These are phyloP conservation scores for Schizothorax lantsangensis DNA, from an alignment of 2,797 vertebrate genomes.

Conservation along the genomic window DNA sequence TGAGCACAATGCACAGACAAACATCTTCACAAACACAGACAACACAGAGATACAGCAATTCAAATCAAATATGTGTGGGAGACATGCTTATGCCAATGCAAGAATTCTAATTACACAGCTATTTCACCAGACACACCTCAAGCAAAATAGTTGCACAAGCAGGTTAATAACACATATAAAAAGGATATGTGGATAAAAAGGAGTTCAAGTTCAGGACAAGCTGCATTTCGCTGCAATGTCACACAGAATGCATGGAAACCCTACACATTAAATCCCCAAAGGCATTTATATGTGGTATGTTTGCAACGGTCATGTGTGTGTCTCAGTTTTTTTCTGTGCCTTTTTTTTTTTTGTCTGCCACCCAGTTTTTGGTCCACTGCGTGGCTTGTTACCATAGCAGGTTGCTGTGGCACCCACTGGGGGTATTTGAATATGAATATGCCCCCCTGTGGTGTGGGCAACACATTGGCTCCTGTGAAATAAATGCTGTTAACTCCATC, in stretches of 20 bases:
- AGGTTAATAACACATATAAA: neutral
- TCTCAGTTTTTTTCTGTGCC: conserved; percentile 17
- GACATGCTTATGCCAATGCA: conserved; percentile 13
- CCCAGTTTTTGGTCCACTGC: conserved; percentile 40
- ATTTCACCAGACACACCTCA: conserved; percentile 31
- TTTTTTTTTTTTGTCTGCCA: conserved; percentile 56
- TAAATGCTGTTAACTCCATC: conserved; percentile 54
- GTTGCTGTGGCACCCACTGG: conserved; percentile 49
- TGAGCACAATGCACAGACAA: conserved; percentile 29
- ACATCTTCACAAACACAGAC: conserved; percentile 38
- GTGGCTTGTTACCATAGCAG: conserved; percentile 36
- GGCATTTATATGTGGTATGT: conserved; percentile 9
- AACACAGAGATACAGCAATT: conserved; percentile 20
- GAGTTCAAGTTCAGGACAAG: neutral
- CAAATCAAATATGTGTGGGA: neutral
- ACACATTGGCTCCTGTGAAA: conserved; percentile 44
- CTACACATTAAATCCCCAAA: neutral
- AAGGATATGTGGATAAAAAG: neutral
- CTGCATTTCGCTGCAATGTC: neutral
- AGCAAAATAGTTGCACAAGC: conserved; percentile 17
- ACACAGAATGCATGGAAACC: neutral
- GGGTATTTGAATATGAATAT: conserved; percentile 68
- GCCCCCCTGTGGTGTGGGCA: conserved; percentile 31
- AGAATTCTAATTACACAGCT: conserved; percentile 17
- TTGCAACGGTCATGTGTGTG: neutral